These are phyloP conservation scores for Psittacara wagleri DNA, from an alignment of 2,113 vertebrate species.

Conservation along the genomic window DNA sequence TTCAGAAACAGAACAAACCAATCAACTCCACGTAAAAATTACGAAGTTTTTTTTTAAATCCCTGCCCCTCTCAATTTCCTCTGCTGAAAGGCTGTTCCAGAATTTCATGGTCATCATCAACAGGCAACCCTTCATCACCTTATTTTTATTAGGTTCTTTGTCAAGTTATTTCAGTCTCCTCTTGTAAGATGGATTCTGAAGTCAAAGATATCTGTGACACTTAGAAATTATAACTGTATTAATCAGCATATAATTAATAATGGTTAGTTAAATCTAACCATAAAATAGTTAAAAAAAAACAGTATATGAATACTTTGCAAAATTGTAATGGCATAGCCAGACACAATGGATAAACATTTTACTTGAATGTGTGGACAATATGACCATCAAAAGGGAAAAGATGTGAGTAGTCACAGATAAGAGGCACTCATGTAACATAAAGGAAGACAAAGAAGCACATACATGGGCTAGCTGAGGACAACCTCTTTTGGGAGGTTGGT, in stretches of 20 bases:
- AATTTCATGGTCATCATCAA: background rate
- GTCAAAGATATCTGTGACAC: background rate
- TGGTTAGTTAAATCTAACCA: background rate
- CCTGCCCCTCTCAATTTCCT: background rate
- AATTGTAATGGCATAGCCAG: background rate
- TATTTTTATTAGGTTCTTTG: background rate
- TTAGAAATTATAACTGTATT: background rate
- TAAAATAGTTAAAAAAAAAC: background rate
- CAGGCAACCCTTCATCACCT: background rate
- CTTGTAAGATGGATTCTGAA: background rate
- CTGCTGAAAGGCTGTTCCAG: background rate
- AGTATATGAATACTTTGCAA: background rate
- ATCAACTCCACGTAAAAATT: background rate
- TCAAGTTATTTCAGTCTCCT: background rate
- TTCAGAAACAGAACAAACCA: background rate
- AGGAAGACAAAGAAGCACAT: background rate
- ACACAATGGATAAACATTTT: background rate
- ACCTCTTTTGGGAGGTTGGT: fast-evolving
- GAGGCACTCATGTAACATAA: background rate
- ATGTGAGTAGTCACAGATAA: background rate
- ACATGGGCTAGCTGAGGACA: background rate
- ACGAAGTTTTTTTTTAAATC: background rate
- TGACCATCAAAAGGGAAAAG: background rate
- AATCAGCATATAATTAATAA: background rate
- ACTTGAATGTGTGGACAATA: background rate